Conservation (phyloP, 2,797 vertebrate genomes). For the Linurgus olivaceus region DNA sequence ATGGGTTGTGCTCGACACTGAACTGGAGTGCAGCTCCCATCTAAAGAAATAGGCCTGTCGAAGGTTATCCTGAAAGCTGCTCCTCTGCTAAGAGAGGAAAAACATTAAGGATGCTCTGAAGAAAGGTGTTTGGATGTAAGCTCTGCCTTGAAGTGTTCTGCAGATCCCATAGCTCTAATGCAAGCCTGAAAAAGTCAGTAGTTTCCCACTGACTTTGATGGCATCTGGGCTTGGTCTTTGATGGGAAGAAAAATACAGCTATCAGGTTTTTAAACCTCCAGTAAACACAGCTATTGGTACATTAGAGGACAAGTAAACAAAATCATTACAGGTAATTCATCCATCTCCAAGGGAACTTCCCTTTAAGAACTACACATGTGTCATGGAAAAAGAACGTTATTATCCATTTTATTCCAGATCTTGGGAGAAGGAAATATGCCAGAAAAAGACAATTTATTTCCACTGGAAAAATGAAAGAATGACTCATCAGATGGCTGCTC, state of each 20-base stretch:
- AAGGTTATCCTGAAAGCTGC: background rate
- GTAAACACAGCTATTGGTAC: background rate
- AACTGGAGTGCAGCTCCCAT: background rate
- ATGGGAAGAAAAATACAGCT: background rate
- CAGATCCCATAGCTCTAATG: background rate
- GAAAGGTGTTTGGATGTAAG: background rate
- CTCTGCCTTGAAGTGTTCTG: background rate
- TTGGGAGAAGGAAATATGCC: background rate
- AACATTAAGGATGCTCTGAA: background rate
- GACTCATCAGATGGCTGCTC: background rate
- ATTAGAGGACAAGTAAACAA: constrained; percentile 44
- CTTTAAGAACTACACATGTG: constrained; percentile 16
- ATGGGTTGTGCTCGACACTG: background rate
- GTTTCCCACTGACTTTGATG: background rate
- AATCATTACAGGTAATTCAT: constrained; percentile 45
- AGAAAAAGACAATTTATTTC: constrained; percentile 35
- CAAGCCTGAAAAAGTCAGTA: background rate
- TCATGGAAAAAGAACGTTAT: constrained; percentile 18
- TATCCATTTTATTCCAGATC: constrained; percentile 23
- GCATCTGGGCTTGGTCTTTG: background rate
- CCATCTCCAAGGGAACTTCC: background rate
- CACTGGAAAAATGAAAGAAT: background rate
- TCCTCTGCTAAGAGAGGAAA: background rate
- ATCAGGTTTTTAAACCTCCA: background rate
- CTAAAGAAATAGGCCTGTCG: background rate